phyloP scores from a whole-genome alignment of 2,113 vertebrate genomes.

The Condylura cristata region DNA sequence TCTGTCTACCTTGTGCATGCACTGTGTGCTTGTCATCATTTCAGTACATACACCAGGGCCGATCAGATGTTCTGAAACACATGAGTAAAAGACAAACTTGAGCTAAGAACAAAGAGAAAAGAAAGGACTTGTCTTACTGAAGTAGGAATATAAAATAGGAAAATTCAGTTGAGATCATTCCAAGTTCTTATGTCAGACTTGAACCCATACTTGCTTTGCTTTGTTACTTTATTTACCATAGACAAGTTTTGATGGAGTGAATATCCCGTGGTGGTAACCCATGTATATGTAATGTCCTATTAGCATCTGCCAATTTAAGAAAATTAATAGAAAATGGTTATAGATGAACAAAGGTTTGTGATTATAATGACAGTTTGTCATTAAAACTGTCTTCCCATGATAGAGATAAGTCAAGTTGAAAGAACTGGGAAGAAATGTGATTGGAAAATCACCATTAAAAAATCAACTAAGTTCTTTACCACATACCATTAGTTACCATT shows the following conservation, averaged over 20 bases:
- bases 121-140: background rate
- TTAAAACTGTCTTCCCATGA: background rate
- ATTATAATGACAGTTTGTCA: background rate
- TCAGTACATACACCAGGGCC: background rate
- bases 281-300: background rate
- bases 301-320: background rate
- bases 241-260: background rate
- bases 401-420: background rate
- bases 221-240: background rate
- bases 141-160: background rate
- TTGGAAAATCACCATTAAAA: background rate
- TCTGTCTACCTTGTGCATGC: background rate
- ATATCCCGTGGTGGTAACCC: too few relatives aligned
- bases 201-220: background rate
- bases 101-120: background rate
- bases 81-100: background rate
- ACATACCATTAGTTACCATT: background rate
- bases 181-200: background rate
- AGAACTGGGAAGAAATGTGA: background rate
- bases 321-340: background rate
- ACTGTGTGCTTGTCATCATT: background rate
- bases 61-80: background rate
- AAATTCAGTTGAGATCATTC: background rate
- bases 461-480: background rate
- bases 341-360: background rate